A percentile compares a stretch with the other conserved stretches of the same genome.
These are phyloP conservation scores for Diorhabda elongata DNA, from an alignment of 1,140 invertebrate genomes.

Conservation along the genomic window DNA sequence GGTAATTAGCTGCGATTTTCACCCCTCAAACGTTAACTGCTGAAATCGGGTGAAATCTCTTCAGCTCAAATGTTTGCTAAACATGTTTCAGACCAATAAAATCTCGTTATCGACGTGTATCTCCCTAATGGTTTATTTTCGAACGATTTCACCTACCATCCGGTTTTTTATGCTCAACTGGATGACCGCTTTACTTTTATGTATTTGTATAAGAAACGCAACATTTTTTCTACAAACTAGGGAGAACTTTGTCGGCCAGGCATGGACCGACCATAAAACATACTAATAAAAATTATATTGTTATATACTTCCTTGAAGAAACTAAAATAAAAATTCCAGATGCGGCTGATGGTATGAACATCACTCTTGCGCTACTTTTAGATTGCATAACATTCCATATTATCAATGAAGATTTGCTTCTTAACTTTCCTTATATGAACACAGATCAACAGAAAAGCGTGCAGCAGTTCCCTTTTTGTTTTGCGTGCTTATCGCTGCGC, in stretches of 20 bases:
- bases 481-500: too few species aligned
- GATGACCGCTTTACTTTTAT: conserved; percentile 18
- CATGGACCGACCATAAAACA: too few species aligned
- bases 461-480: too few species aligned
- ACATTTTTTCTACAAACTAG: not conserved
- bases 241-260: not conserved
- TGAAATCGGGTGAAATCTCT: conserved; percentile 1
- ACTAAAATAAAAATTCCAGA: too few species aligned
- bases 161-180: conserved; percentile 12
- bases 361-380: too few species aligned
- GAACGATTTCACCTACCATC: conserved; percentile 14
- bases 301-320: too few species aligned
- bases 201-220: conserved; percentile 8
- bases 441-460: too few species aligned
- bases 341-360: too few species aligned
- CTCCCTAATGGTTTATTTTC: conserved; percentile 9
- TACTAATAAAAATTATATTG: too few species aligned
- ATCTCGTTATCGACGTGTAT: not conserved
- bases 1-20: not conserved
- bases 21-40: not conserved
- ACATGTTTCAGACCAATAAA: conserved; percentile 2
- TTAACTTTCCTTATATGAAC: too few species aligned
- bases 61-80: not conserved
- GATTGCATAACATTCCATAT: too few species aligned
- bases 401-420: too few species aligned